phyloP scores from a whole-genome alignment of 53 echinoderm and acorn worm species.

The Holothuria leucospilota region DNA sequence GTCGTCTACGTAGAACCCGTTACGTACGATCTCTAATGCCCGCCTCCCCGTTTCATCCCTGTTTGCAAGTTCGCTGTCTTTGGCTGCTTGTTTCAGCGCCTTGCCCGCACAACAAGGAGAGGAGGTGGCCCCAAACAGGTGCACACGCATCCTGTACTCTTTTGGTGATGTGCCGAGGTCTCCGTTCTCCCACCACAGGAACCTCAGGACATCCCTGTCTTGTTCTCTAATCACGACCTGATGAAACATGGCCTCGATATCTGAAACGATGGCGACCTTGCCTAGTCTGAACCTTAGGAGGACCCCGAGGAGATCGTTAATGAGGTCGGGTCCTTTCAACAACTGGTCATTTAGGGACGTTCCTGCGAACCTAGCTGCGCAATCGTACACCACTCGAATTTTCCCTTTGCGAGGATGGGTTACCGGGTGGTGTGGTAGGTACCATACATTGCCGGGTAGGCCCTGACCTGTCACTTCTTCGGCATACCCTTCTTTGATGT shows the following conservation, averaged over 20 bases:
- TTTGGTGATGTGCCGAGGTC: background rate
- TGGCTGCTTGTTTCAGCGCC: background rate
- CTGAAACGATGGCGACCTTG: constrained; percentile 3
- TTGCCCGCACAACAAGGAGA: background rate
- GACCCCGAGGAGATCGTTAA: constrained; percentile 26
- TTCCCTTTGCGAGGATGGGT: constrained; percentile 54
- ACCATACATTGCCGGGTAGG: constrained; percentile 41
- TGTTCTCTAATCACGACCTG: too few species aligned
- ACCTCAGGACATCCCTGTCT: too few species aligned
- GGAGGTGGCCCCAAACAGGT: background rate
- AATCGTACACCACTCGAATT: constrained; percentile 59
- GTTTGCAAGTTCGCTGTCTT: too few species aligned
- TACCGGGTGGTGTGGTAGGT: constrained; percentile 61
- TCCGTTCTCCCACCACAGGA: too few species aligned
- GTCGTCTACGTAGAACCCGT: constrained; percentile 29
- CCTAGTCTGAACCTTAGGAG: constrained; percentile 29
- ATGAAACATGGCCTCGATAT: too few species aligned
- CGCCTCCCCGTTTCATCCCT: too few species aligned
- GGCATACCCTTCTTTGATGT: background rate
- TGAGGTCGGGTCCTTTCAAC: too few species aligned
- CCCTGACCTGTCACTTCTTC: too few species aligned
- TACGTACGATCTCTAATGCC: constrained; percentile 14
- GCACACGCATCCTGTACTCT: constrained; percentile 10
- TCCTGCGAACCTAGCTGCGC: constrained; percentile 43
- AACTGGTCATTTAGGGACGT: constrained; percentile 48